Evolutionary conservation across 2,797 vertebrate species (phyloP).

Genomic region (Peromyscus attwateri): DNA sequence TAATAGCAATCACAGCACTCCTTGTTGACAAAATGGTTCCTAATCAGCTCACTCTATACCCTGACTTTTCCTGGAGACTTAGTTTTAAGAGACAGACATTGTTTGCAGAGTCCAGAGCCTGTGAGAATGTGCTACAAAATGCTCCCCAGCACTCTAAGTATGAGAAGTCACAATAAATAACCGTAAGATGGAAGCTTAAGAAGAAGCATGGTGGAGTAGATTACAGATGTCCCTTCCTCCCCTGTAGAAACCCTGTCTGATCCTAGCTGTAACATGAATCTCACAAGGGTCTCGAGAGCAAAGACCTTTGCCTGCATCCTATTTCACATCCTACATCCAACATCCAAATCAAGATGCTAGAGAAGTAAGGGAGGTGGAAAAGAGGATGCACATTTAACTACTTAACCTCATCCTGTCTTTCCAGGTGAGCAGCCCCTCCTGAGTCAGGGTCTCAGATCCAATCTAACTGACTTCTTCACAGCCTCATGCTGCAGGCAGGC

Average conservation of each 20-base stretch:
- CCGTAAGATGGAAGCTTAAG: conserved; percentile 43
- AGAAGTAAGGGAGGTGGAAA: background rate
- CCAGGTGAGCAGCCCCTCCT: background rate
- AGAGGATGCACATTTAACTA: background rate
- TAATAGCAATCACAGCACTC: background rate
- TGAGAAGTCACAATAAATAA: conserved; percentile 21
- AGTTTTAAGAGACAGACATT: conserved; percentile 47
- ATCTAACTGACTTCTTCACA: background rate
- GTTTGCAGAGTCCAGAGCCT: conserved; percentile 17
- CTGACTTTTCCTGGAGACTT: conserved; percentile 51
- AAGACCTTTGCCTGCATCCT: background rate
- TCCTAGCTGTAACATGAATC: background rate
- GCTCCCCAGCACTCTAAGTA: background rate
- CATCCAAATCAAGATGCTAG: background rate
- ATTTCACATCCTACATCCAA: background rate
- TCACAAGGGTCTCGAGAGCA: background rate
- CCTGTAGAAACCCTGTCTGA: background rate
- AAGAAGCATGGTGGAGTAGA: background rate
- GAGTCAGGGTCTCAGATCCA: background rate
- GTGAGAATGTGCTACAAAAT: conserved; percentile 43
- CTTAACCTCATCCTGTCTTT: background rate
- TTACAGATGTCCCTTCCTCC: background rate
- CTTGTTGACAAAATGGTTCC: background rate
- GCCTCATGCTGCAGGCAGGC: too few relatives aligned
- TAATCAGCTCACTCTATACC: background rate